Base-by-base conservation (phyloP, 2,113 vertebrate genomes). In the Glaucidium brasilianum region DNA sequence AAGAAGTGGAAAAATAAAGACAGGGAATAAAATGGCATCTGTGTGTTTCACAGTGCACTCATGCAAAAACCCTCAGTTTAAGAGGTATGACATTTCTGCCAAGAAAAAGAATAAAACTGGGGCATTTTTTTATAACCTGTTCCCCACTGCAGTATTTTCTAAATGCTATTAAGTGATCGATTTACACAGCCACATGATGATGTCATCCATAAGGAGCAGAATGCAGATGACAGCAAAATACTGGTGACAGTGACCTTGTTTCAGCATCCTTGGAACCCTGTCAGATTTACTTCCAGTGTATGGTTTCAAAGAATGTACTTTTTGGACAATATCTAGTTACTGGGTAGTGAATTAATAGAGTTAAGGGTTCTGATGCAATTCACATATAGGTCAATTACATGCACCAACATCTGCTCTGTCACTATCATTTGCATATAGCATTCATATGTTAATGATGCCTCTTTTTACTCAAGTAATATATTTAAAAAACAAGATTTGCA, bases 381-480 rank as follows among this genome's bases (percentile, higher is more conserved):
- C 99, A 99, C 99, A 99, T 99, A 99, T 99, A 99, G 99, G 99
- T 99, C 99, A 99, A 99, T 99, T 99, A 99, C 99, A 99, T 99
- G 99, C 99, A 98, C 98, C 99, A 99, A 99, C 99, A 99, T 99
- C 99, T 99, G 99, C 99, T 99, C 99, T 99, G 98, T 98, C 98
- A 99, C 98, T 97, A 97, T 97, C 98, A 99, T 99, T 99, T 99
- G 99, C 99, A 99, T 99, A 99, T 98, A 99, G 99, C 98, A 99
- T 99, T 99, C 99, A 99, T 99, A 99, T 99, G 99, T 99, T 99
- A 99, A 99, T 99, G 98, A 99, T 97, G 99, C 98, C 98, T 99
- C 99, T 99, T 99, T 98, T 98, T 98, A 98, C 98, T 98, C 98
- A 98, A 98, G 98, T 98, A 98, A 98, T 98, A 98, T 98, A 98